Base-by-base conservation (phyloP, 2,888 invertebrate genomes). In the Hypena proboscidalis region DNA sequence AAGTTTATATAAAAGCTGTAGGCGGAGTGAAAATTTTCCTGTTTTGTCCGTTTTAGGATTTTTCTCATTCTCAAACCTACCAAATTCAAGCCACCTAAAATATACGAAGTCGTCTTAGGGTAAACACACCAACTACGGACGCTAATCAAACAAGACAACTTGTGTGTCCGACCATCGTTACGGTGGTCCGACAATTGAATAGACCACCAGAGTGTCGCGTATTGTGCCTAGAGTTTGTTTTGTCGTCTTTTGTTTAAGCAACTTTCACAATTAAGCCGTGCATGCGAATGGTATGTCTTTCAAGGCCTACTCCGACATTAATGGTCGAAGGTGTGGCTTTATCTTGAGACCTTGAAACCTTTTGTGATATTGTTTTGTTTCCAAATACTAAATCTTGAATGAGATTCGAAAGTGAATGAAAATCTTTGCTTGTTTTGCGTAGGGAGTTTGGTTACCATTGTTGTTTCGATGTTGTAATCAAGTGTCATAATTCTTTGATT, bases 211-310 rank as follows among this genome's bases (percentile, higher is more conserved):
- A 71, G 68, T 74, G 78, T 76, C 78, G 67, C 70, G 65, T 70
- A 64, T 64, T 72, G 70, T 74, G 64, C 35, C 53, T 47, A 45
- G 42, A 57, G 53, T 70, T 58, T 67, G 67, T 65, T 62, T 57
- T 54, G 54, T 48, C 39, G 48, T 62, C 80, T 79, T 82, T 83
- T 84, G 85, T 87, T 85, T 82, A 77, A 70, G 73, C 57, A 77
- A 79, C 87, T 87, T 87, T 88, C 87, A 80, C 83, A 87, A 86
- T 86, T 87, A 87, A 77, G 80, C 74, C 47, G 62, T 64, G 53
- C 59, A 70, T 68, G 83, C 74, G 76, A 79, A 77, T 62, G 65
- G 54, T 48, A 39, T 44, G 52, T 35, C 47, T 36, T 38, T 41
- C 43, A 50, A 57, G 38, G 45, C 50, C 38, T 49, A 45, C 51